phyloP scores from a whole-genome alignment of 2,888 invertebrate genomes.

The Ctena decussata region DNA sequence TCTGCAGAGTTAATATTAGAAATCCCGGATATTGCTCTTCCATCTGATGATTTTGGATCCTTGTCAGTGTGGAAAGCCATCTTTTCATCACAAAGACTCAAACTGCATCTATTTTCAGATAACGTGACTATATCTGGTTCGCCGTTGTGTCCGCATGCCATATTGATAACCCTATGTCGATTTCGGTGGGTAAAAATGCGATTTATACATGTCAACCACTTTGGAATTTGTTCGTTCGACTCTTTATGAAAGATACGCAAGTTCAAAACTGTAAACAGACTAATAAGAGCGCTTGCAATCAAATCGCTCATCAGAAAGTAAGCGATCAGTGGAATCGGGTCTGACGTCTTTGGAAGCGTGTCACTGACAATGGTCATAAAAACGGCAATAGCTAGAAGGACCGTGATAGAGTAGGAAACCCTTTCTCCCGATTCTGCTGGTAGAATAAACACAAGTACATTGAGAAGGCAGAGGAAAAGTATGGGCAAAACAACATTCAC shows the following conservation, averaged over 20 bases:
- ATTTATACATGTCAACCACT: not conserved
- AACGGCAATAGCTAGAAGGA: slow-evolving; percentile 65
- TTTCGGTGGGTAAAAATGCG: too few species aligned
- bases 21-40: not conserved
- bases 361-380: slow-evolving; percentile 64
- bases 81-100: slow-evolving; percentile 54
- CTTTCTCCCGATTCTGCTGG: not conserved
- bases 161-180: not conserved
- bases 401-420: slow-evolving; percentile 35
- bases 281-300: slow-evolving; percentile 64
- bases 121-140: not conserved
- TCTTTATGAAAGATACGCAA: not conserved
- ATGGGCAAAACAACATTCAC: slow-evolving; percentile 67
- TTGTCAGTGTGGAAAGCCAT: not conserved
- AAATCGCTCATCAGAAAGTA: slow-evolving; percentile 62
- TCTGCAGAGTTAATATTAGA: not conserved
- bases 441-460: slow-evolving; percentile 12
- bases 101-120: slow-evolving; percentile 37
- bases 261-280: slow-evolving; percentile 39
- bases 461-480: slow-evolving; percentile 63
- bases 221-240: not conserved
- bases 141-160: not conserved
- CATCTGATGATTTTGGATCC: not conserved
- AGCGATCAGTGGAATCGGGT: slow-evolving; percentile 60
- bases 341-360: slow-evolving; percentile 58